A percentile compares a stretch with the other conserved stretches of the same genome.
phyloP scores from a whole-genome alignment of 2,113 vertebrate genomes.

The Mesitornis unicolor region DNA sequence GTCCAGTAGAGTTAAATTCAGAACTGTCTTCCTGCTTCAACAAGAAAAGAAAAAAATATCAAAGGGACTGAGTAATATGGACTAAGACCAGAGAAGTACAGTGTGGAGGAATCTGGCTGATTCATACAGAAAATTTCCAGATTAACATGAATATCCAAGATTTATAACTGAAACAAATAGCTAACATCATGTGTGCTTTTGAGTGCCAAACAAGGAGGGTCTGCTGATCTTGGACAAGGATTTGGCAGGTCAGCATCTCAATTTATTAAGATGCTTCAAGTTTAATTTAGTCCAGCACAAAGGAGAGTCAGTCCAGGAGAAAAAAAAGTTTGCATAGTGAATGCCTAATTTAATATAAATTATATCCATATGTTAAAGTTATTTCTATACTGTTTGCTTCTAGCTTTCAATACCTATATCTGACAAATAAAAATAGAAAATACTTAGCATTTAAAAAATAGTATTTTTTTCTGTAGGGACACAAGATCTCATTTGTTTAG shows the following conservation, averaged over 20 bases:
- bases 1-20: not conserved
- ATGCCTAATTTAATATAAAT: not conserved
- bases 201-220: not conserved
- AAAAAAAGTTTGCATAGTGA: not conserved
- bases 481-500: not conserved
- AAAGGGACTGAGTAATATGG: not conserved
- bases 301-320: not conserved
- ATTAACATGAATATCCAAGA: not conserved
- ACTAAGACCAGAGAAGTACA: not conserved
- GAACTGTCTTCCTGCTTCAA: not conserved
- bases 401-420: not conserved
- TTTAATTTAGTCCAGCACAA: not conserved
- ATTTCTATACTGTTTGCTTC: not conserved
- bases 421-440: slow-evolving; percentile 1
- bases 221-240: not conserved
- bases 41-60: not conserved
- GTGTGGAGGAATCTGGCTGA: not conserved
- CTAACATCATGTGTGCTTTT: not conserved
- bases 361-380: not conserved
- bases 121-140: not conserved
- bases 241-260: not conserved
- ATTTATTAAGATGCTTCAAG: not conserved
- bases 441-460: not conserved
- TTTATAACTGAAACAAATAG: not conserved
- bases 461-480: not conserved